These are phyloP conservation scores for Diorhabda carinulata DNA, from an alignment of 1,140 invertebrate species.

Conservation along the genomic window DNA sequence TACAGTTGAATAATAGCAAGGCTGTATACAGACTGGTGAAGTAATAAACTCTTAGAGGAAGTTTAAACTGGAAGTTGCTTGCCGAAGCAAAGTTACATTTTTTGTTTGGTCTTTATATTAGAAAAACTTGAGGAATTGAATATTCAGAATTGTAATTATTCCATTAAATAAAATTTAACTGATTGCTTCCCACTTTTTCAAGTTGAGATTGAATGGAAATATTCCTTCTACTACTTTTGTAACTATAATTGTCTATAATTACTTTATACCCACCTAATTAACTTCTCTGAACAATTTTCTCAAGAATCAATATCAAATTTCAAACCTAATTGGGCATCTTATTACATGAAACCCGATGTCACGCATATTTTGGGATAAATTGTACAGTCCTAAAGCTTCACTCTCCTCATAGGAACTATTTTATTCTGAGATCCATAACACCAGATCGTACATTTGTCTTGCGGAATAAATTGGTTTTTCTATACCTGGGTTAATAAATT, in stretches of 20 bases:
- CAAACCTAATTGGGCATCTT: too few relatives aligned
- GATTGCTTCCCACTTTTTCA: not conserved
- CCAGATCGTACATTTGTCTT: too few relatives aligned
- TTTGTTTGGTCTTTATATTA: not conserved
- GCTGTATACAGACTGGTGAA: not conserved
- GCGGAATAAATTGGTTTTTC: too few relatives aligned
- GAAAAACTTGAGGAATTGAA: not conserved
- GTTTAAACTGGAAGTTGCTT: not conserved
- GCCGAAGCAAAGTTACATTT: not conserved
- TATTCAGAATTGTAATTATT: not conserved
- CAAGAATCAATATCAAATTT: too few relatives aligned
- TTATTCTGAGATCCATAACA: too few relatives aligned
- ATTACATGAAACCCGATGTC: too few relatives aligned
- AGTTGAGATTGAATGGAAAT: not conserved
- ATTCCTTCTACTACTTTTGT: too few relatives aligned
- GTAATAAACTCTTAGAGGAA: not conserved
- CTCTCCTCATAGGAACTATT: too few relatives aligned
- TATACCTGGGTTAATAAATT: too few relatives aligned
- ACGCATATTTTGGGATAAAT: too few relatives aligned
- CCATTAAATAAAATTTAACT: not conserved
- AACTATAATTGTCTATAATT: not conserved
- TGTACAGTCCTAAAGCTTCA: too few relatives aligned
- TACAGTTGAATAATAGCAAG: slow-evolving; percentile 21
- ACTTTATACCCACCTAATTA: not conserved
- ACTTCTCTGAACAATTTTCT: not conserved